Evolutionary conservation across 2,888 invertebrate genomes (phyloP), one percentile per base, ranked within the genome.

Genomic region (Drosophila neutralis): DNA sequence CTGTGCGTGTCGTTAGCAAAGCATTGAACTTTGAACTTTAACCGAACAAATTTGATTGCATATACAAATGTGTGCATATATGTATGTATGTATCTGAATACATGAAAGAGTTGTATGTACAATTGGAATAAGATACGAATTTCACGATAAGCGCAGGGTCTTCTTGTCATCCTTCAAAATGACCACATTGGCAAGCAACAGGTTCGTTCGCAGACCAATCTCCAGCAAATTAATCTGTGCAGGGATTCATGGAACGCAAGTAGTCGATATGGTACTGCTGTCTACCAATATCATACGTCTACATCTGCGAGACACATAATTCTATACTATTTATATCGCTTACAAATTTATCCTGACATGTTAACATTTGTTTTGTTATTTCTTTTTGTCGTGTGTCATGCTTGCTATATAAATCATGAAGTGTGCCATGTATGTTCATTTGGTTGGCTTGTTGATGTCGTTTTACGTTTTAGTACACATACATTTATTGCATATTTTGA

Each of bases 1-100:
- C 21, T 40, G 56, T 57, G 57, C 57, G 57, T 57, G 57, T 31
- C 40, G 31, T 40, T 42, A 15, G 42, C 31, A 42, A 57, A 21
- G 31, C 57, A 31, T 57, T 57, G 57, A 57, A 57, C 57, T 57
- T 57, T 57, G 57, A 57, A 57, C 57, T 57, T 57, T 57, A 52
- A 52, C 7, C 21, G 31, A 31, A 31, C n/a, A 29, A 13, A 13
- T 31, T 31, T 21, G 31, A 21, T n/a, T n/a, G 13, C n/a, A 29
- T 2, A 31, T 4, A 18, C 48, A 27, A 24, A 24, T 38, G 18
- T 27, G 15, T 15, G 1, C 8, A 27, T 10, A 18, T 49, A 5
- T 27, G 2, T 2, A 27, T 42, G 13, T 13, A 21, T 29, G 6
- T 29, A 29, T 21, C 3, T 45, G 21, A 21, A 4, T 13, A 13